phyloP scores from a whole-genome alignment of 1,140 invertebrate species.

The Calliopsis andreniformis region DNA sequence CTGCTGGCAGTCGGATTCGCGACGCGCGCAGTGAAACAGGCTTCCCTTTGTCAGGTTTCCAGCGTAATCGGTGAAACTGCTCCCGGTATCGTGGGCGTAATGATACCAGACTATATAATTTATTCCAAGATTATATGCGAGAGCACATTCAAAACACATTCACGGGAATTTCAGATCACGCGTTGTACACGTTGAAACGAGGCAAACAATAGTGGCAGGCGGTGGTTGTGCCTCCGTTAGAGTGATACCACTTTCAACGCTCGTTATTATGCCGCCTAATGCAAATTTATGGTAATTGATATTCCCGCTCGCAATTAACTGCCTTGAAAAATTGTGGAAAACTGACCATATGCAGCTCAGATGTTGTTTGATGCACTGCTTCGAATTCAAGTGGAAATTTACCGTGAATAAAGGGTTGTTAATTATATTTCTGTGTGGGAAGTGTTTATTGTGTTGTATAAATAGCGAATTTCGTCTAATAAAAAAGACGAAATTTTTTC shows the following conservation, averaged over 20 bases:
- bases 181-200: background rate
- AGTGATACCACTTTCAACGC: background rate
- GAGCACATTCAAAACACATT: conserved; percentile 10
- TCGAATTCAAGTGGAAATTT: too few species aligned
- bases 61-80: conserved; percentile 17
- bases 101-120: conserved; percentile 4
- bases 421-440: too few species aligned
- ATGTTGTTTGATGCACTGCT: background rate
- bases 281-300: background rate
- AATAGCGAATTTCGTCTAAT: too few species aligned
- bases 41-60: conserved; percentile 30
- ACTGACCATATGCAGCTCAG: background rate
- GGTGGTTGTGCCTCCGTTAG: background rate
- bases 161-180: background rate
- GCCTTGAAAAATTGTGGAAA: background rate
- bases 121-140: conserved; percentile 33
- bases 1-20: background rate
- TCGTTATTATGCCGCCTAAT: background rate
- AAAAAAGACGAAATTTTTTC: too few species aligned
- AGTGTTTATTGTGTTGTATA: too few species aligned
- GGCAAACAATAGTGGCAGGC: background rate
- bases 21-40: background rate
- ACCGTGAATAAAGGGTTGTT: too few species aligned
- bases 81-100: conserved; percentile 3
- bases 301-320: background rate